Base-by-base conservation (phyloP, 1,140 invertebrate genomes). In the Acromyrmex charruanus region DNA sequence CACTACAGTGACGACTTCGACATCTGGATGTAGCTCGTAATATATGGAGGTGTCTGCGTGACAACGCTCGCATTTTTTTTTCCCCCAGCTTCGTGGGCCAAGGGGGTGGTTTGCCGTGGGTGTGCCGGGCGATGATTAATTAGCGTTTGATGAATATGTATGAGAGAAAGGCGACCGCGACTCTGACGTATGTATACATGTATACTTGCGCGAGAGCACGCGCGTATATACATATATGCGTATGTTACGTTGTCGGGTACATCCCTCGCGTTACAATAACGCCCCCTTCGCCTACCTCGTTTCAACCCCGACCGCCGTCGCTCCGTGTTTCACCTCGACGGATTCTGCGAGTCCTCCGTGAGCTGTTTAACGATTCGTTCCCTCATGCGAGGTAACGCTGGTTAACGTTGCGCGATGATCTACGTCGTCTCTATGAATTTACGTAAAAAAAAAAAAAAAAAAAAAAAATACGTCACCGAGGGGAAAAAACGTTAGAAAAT, bases 131-230 rank as follows among this genome's bases (percentile, higher is more conserved):
- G 93, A 94, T 95, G 94, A 94, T 95, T 95, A 95, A 95, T 95
- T 95, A 95, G 93, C 92, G 93, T 94, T 94, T 94, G 94, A 95
- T 95, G 94, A 95, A 95, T 95, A 95, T 95, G 94, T 93, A 95
- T 95, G 94, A 95, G 93, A 87, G 91, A 90, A 92, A 92, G 91
- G 91, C 89, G 82, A 87, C 89, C 89, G 84, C 81, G 85, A 85
- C 88, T 92, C 87, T 66, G 86, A 71, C 66, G 86, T 85, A 71
- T 75, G 74, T 84, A 77, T 69, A 63, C 72, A 88, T 80, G 58
- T 79, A 86, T 71, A 85, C 61, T 53, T 55, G 39, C 39, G 74
- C 58, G 31, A 35, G 12, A 28, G 66, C 35, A 69, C 49, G 39
- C 53, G n/a, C 65, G 69, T 59, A 74, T 59, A 74, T 39, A 55